Base-by-base conservation (phyloP, 2,888 invertebrate genomes). In the Icerya purchasi region DNA sequence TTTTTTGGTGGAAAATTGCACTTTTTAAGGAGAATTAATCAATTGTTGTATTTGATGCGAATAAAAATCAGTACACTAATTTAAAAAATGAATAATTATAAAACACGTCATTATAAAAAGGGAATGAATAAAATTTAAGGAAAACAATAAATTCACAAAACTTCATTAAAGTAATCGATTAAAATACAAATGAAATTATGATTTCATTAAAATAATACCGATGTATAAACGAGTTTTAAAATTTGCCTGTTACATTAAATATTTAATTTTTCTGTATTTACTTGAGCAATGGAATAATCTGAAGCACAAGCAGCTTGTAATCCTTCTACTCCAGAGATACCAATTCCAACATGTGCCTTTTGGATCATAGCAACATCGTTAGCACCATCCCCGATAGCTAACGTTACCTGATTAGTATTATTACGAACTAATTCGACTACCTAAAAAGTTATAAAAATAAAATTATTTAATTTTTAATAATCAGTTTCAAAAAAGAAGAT, bases 321-420 rank as follows among this genome's bases (percentile, higher is more conserved):
- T n/a, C 98, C 97, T 75, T 98, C 97, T 14, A 89, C 86, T 52
- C 98, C 98, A 52, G 93, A 93, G 70, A 98, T 97, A 64, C 84
- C 98, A 62, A 98, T 86, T 58, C 98, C 98, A 49, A 98, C 94
- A 71, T 93, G 86, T 1, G 98, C 97, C 69, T 96, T 92, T 72
- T 89, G 89, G 65, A 94, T 94, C 94, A 96, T 96, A 23, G 94
- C 94, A 59, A 94, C 94, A 74, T 96, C 94, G 72, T 96, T 96
- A 63, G 94, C 94, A 14, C 94, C 94, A 73, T 96, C 94, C 2
- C 94, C 94, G 67, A 96, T 92, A 0, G 94, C 93, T 66, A 94
- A 74, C 52, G 93, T 93, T 19, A 94, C 88, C 1, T 83, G 78
- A 63, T 84, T 82, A 1, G 90, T 90, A 67, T 85, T 82, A 55